Evolutionary conservation across 1,140 invertebrate genomes (phyloP).

Genomic region (Euwallacea similis): DNA sequence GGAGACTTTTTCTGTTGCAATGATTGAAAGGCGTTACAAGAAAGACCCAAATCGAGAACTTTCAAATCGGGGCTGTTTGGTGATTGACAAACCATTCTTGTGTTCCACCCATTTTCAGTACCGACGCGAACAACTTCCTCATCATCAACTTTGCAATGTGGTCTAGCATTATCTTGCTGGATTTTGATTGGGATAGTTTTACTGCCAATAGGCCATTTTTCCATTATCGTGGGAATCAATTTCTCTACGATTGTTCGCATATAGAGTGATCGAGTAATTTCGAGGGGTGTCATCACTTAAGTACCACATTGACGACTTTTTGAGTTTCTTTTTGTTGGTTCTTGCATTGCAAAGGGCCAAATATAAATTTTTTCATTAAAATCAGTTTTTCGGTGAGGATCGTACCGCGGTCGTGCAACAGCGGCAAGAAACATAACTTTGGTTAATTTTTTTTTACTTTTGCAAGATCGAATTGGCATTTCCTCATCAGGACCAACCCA

Average conservation of each 20-base stretch:
- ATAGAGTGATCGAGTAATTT: background rate
- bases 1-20: background rate
- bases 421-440: constrained; percentile 1
- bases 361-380: background rate
- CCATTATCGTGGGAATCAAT: background rate
- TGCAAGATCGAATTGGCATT: constrained; percentile 4
- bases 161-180: background rate
- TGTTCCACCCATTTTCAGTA: background rate
- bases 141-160: constrained; percentile 1
- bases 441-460: constrained; percentile 1
- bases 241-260: background rate
- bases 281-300: background rate
- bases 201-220: background rate
- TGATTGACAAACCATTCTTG: background rate
- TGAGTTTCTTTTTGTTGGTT: background rate
- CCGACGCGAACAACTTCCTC: background rate
- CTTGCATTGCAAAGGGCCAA: background rate
- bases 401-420: background rate
- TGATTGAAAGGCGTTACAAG: background rate
- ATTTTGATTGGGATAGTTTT: background rate
- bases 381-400: background rate
- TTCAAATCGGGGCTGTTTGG: constrained; percentile 4
- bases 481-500: background rate
- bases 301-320: background rate
- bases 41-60: constrained; percentile 5